Percentiles rank a stretch among this genome's conserved stretches.
These are phyloP conservation scores for Coendou prehensilis DNA, from an alignment of 2,797 vertebrate species.

Conservation along the genomic window DNA sequence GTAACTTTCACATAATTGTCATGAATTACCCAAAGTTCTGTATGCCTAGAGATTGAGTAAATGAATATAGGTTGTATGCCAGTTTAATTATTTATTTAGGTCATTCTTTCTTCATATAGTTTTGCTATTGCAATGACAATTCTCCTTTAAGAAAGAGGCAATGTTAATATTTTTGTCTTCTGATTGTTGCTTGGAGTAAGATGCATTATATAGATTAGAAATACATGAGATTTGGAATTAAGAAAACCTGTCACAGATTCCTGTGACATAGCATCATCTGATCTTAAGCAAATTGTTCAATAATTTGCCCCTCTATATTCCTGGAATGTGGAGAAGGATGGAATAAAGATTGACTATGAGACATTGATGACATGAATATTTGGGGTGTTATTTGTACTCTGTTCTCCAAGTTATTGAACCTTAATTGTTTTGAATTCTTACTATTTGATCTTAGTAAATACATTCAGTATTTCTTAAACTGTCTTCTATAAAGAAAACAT, in stretches of 20 bases:
- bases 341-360: not conserved
- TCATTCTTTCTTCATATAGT: not conserved
- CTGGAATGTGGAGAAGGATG: not conserved
- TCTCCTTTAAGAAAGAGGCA: not conserved
- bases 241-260: not conserved
- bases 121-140: not conserved
- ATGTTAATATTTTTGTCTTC: not conserved
- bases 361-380: not conserved
- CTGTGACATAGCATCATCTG: not conserved
- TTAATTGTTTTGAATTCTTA: slow-evolving; percentile 17
- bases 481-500: not conserved
- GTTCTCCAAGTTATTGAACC: not conserved
- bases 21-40: not conserved
- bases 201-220: not conserved
- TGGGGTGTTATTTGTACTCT: not conserved
- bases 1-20: not conserved
- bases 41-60: not conserved
- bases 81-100: not conserved
- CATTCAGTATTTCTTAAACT: not conserved
- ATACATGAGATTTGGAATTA: not conserved
- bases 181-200: not conserved
- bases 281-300: not conserved
- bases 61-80: not conserved
- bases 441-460: not conserved
- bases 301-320: not conserved